Evolutionary conservation across 2,888 invertebrate species (phyloP), one percentile per base, ranked within the genome.

Genomic region (Lapara coniferarum): DNA sequence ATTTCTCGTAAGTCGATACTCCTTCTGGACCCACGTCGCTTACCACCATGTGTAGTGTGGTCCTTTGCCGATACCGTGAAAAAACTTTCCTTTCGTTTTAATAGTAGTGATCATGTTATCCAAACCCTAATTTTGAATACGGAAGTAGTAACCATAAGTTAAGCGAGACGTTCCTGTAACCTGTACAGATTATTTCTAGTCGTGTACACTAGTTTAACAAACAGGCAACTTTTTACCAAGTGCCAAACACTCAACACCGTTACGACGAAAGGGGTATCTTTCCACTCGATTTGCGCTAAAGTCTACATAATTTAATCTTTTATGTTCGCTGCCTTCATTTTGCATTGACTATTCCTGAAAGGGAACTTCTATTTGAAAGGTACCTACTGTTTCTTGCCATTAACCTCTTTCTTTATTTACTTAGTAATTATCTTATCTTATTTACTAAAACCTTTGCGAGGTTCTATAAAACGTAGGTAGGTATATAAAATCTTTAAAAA

Each of bases 231-330:
- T 59, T 46, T 49, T 4, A 63, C 16, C 12, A 49, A 46, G 19
- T 59, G 46, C 10, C 12, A 10, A 44, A 59, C 59, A 12, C 59
- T 44, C n/a, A 44, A 19, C 19, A 49, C 16, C 19, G 63, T 19
- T 63, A 16, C 46, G 49, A 46, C 19, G 46, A 63, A 46, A 56
- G 56, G 25, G 19, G 46, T 44, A 63, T 63, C 19, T 63, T 63
- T 63, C 49, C 19, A 63, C 19, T 49, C 19, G 49, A 63, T 63
- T 63, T 49, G n/a, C 13, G 7, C 63, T 57, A 12, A 19, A 7
- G 46, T 63, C 63, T 63, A 19, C n/a, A 49, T 46, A 63, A 49
- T 46, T 63, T 63, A 49, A 49, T 63, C 46, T 46, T 63, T 49
- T 46, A 19, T 1, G 63, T 19, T 49, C 46, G 19, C 55, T 55